Evolutionary conservation across 2,113 vertebrate genomes (phyloP).

Genomic region (Piliocolobus tephrosceles): DNA sequence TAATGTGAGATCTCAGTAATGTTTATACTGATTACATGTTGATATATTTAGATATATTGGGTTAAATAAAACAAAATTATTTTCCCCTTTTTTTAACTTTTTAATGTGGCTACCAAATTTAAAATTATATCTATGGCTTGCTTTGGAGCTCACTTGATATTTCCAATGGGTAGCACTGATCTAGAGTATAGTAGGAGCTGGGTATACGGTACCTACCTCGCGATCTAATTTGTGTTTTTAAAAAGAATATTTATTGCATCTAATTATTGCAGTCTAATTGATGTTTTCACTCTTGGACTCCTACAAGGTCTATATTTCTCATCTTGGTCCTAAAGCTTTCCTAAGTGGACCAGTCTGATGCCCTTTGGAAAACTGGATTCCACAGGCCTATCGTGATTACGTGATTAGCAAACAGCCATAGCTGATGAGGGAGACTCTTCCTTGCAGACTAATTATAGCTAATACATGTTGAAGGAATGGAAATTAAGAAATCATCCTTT

Average conservation of each 20-base stretch:
- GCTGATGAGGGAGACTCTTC: background rate
- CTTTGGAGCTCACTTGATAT: background rate
- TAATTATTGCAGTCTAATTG: background rate
- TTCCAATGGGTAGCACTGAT: background rate
- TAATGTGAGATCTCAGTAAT: background rate
- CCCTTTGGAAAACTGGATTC: background rate
- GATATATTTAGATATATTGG: background rate
- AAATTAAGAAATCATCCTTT: background rate
- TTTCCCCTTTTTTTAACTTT: background rate
- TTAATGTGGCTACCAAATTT: background rate
- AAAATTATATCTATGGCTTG: background rate
- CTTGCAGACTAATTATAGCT: background rate
- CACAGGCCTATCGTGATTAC: background rate
- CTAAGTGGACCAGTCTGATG: background rate
- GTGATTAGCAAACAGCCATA: background rate
- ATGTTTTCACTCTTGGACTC: background rate
- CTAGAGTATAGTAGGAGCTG: background rate
- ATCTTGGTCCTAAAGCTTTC: background rate
- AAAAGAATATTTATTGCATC: background rate
- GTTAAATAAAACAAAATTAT: background rate
- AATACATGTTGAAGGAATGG: background rate
- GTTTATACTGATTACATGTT: background rate
- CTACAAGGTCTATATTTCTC: background rate
- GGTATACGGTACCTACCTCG: background rate
- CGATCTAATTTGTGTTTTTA: background rate